Evolutionary conservation across 2,888 invertebrate species (phyloP).

Genomic region (Brenthis daphne): DNA sequence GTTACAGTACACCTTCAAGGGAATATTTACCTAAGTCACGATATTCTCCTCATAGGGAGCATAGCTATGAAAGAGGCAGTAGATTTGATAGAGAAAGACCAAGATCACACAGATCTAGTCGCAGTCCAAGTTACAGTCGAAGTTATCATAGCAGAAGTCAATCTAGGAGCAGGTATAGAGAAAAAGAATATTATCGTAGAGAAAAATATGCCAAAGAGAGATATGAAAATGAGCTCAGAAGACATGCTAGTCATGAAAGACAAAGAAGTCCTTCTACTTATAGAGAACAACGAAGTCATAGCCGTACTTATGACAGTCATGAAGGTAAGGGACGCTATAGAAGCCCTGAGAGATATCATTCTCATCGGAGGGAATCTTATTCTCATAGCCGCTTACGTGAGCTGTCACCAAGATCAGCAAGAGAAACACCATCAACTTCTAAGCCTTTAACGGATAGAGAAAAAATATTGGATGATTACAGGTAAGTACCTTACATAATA

Average conservation of each 20-base stretch:
- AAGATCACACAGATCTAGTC: constrained; percentile 45
- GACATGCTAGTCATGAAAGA: constrained; percentile 51
- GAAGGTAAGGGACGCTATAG: constrained; percentile 47
- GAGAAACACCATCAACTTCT: constrained; percentile 43
- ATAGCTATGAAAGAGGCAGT: constrained; percentile 44
- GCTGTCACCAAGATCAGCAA: constrained; percentile 42
- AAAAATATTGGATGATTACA: constrained; percentile 72
- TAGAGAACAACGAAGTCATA: constrained; percentile 53
- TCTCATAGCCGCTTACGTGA: constrained; percentile 37
- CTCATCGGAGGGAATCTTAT: constrained; percentile 29
- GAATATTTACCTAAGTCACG: constrained; percentile 43
- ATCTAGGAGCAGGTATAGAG: constrained; percentile 48
- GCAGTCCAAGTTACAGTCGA: constrained; percentile 52
- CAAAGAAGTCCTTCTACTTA: constrained; percentile 47
- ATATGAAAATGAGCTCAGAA: constrained; percentile 54
- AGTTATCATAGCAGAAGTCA: constrained; percentile 50
- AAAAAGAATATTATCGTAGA: constrained; percentile 45
- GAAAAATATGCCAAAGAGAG: constrained; percentile 44
- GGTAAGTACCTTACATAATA: constrained; percentile 48
- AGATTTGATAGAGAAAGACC: constrained; percentile 46
- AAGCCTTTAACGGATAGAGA: constrained; percentile 69
- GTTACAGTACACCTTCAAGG: constrained; percentile 28
- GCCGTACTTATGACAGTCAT: constrained; percentile 48
- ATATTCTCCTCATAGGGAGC: constrained; percentile 47
- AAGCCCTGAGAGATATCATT: constrained; percentile 52